Evolutionary conservation across 2,113 vertebrate species (phyloP), one percentile per base, ranked within the genome.

Genomic region (Formicarius rufipectus): DNA sequence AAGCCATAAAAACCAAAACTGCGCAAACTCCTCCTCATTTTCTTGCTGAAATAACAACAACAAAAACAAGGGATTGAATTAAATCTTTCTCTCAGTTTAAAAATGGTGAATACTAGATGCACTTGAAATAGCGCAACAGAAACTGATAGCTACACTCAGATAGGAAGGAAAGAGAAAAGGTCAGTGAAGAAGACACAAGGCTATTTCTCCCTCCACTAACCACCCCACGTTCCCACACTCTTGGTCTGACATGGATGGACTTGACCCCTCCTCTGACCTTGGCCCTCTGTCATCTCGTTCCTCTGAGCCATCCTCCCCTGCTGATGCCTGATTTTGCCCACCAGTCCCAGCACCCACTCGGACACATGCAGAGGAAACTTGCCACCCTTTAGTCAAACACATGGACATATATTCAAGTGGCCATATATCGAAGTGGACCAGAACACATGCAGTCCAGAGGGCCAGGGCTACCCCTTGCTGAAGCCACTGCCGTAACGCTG

Each of bases 171-270:
- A 69, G 24, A 63, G 27, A 35, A 14, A 21, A 56, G 10, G 37
- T 37, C 53, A n/a, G n/a, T 13, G 33, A 79, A 49, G 49, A 77
- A 17, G 37, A 60, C 24, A 37, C 1, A 2, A 82, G 30, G 58
- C n/a, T 42, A 42, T 28, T 37, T 74, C 19, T 66, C 7, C 30
- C 39, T 56, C 22, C n/a, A 45, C 12, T 5, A 52, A 56, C 6
- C 60, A n/a, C 10, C 60, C n/a, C 30, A 59, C 2, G 2, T 1
- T 1, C 56, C 28, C 30, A 39, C 2, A 2, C 1, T 0, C 50
- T 42, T 13, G 18, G 27, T 47, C 24, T 31, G 20, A 27, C 5
- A 7, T 0, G 9, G 39, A 24, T 12, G 33, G 63, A 30, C 33
- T 52, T 0, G 0, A 60, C 39, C 21, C 19, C 14, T 45, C 7